phyloP scores from a whole-genome alignment of 2,888 invertebrate genomes.

The Agrotis exclamationis region DNA sequence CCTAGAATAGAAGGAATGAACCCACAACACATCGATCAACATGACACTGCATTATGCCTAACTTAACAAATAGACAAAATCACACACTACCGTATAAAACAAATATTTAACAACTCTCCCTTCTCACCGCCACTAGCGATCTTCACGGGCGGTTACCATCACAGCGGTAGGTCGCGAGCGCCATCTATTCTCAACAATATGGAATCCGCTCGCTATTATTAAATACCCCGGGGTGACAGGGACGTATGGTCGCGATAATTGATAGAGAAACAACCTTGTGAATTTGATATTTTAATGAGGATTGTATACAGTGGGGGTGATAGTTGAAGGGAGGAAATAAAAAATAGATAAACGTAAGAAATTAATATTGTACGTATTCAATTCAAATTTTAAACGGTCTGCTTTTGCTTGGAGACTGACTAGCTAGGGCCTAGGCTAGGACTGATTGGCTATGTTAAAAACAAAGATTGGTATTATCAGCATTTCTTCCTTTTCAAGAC shows the following conservation, averaged over 20 bases:
- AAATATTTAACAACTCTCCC: not conserved
- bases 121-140: conserved; percentile 35
- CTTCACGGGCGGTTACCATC: conserved; percentile 18
- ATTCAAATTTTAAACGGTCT: too few species aligned
- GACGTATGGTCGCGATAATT: conserved; percentile 29
- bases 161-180: conserved; percentile 36
- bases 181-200: conserved; percentile 26
- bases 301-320: not conserved
- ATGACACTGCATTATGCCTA: too few species aligned
- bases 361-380: too few species aligned
- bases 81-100: not conserved
- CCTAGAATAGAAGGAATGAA: too few species aligned
- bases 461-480: too few species aligned
- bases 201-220: conserved; percentile 25
- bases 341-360: too few species aligned
- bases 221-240: conserved; percentile 18
- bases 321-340: too few species aligned
- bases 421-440: too few species aligned
- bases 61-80: not conserved
- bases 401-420: too few species aligned
- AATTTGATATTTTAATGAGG: conserved; percentile 37
- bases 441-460: too few species aligned
- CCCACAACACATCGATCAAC: too few species aligned
- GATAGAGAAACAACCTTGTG: conserved; percentile 3
- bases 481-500: too few species aligned